Base-by-base conservation (phyloP, 2,888 invertebrate species). In the Ectropis crepuscularia region DNA sequence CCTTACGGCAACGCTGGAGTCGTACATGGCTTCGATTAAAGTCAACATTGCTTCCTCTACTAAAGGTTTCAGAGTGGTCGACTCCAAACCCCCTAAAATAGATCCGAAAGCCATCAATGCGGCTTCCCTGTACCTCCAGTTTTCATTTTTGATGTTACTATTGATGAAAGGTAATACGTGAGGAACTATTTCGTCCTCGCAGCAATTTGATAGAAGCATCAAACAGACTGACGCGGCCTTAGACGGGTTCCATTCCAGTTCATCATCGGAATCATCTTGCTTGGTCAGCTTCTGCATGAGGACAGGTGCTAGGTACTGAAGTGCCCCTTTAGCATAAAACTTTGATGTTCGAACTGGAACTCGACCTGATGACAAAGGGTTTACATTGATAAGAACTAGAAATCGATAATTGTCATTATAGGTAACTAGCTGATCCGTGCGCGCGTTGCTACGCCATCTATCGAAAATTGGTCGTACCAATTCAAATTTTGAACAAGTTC, bases 161-260 rank as follows among this genome's bases (percentile, higher is more conserved):
- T 98, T 97, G 69, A 99, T 98, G 87, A 99, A 99, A 16, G 99
- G 99, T 77, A 99, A 93, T 10, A 99, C 98, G 86, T 96, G 96
- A 0, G 96, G 96, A n/a, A 99, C 98, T 69, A 99, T 98, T 81
- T 97, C 97, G 86, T 99, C 98, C 88, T 99, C 99, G 83, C 99
- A 99, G 83, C 99, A 99, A 51, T 98, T 97, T 16, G 99, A 97
- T 73, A 99, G 93, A 53, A 99, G 94, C 98, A 99, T 99, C 37
- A 99, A 94, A 85, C 99, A 99, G 5, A 99, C 99, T 42, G 99
- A 99, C 5, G 99, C 98, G 0, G 99, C 99, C 93, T 99, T 99
- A 74, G 98, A 97, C 0, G 99, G 99, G 89, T 99, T 99, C 99
- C 99, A 99, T 79, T 99, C 99, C 81, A 99, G 98, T 85, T 99